Base-by-base conservation (phyloP, 2,797 vertebrate species). In the Tapirus indicus region DNA sequence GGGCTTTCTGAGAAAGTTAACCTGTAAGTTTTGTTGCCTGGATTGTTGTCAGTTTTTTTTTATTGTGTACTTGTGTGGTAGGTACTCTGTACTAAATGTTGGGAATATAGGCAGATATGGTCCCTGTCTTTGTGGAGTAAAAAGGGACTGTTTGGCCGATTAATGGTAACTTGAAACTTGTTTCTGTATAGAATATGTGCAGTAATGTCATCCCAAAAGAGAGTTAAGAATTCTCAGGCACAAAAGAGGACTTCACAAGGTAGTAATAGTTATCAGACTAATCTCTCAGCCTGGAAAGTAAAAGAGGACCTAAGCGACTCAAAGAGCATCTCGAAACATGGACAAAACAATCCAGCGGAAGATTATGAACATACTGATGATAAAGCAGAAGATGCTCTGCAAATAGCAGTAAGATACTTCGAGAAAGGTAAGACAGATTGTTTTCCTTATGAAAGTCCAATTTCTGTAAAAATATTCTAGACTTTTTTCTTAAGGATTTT, bases 351-450 rank as follows among this genome's bases (percentile, higher is more conserved):
- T 90, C 25, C 64, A 4, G 2, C 44, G 62, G 75, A 88, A 69
- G 64, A 95, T 79, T 38, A 12, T 38, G 92, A 58, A 0, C 58
- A 82, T 97, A 35, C 7, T 35, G 29, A n/a, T 6, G 7, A 72
- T 64, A 49, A 97, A 74, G n/a, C 66, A 87, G 60, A 68, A 41
- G 56, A 83, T 1, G 92, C 12, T 29, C 56, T 97, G 4, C 92
- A 95, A 54, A 27, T 82, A 95, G 98, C 98, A 85, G 1, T 99
- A 91, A 95, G 3, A 90, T 99, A 98, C 95, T 98, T 99, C 84
- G 94, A 94, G 92, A 97, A 96, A 96, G 94, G 98, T 98, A 97
- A 96, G 93, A 69, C n/a, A 44, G 62, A 41, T 93, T 56, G 14
- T 91, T 93, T 97, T 91, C 69, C 35, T 94, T 96, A 71, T 60